phyloP scores from a whole-genome alignment of 2,113 vertebrate species.

The Corydoras maculifer region DNA sequence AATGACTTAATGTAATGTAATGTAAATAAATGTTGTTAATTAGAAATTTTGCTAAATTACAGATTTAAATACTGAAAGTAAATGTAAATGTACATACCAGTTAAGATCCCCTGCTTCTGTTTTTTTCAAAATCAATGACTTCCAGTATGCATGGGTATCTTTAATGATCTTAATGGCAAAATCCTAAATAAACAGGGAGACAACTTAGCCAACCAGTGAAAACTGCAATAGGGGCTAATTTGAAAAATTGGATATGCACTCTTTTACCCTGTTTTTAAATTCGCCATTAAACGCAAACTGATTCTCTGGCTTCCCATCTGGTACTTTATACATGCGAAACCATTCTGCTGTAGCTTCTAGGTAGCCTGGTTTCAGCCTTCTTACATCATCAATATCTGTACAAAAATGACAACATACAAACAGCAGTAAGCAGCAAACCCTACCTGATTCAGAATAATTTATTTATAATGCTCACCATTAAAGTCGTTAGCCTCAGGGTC shows the following conservation, averaged over 20 bases:
- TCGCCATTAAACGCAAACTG: conserved; percentile 85
- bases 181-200: conserved; percentile 46
- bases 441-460: background rate
- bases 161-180: conserved; percentile 66
- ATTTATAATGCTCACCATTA: conserved; percentile 65
- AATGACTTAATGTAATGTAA: too few relatives aligned
- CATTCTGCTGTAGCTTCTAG: conserved; percentile 90
- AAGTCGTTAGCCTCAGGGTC: conserved; percentile 80
- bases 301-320: conserved; percentile 95
- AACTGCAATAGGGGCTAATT: background rate
- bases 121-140: conserved; percentile 57
- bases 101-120: conserved; percentile 53
- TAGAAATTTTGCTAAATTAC: too few relatives aligned
- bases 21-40: too few relatives aligned
- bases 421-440: background rate
- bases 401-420: background rate
- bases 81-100: conserved; percentile 50
- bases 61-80: too few relatives aligned
- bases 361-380: conserved; percentile 83
- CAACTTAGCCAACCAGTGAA: conserved; percentile 17
- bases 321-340: conserved; percentile 94
- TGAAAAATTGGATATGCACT: background rate
- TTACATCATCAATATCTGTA: conserved; percentile 82
- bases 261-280: conserved; percentile 87
- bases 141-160: conserved; percentile 63